These are phyloP conservation scores for Nothobranchius kuhntae DNA, from an alignment of 2,113 vertebrate species.

Conservation along the genomic window DNA sequence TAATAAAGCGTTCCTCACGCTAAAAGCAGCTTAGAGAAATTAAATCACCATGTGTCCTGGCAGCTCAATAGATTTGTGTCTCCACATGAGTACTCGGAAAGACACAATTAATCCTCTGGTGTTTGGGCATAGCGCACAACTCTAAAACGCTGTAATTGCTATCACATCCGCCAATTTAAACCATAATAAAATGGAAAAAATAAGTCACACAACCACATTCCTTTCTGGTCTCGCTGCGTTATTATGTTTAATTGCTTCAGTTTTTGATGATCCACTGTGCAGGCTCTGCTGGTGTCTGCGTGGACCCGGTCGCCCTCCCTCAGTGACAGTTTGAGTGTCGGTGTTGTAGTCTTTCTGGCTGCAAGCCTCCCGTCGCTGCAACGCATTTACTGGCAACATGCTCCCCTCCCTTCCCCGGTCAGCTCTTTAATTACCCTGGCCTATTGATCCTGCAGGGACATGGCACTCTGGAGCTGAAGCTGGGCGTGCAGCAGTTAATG, in stretches of 20 bases:
- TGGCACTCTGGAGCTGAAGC: slow-evolving; percentile 68
- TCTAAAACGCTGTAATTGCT: slow-evolving; percentile 64
- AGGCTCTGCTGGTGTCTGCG: slow-evolving; percentile 18
- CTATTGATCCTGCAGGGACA: slow-evolving; percentile 81
- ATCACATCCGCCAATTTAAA: slow-evolving; percentile 62
- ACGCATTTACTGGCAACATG: slow-evolving; percentile 81
- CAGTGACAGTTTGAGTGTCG: slow-evolving; percentile 67
- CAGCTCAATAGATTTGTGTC: slow-evolving; percentile 60
- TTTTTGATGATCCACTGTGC: slow-evolving; percentile 21
- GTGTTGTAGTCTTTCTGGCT: slow-evolving; percentile 75
- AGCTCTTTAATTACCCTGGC: slow-evolving; percentile 85
- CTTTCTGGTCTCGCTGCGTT: not conserved
- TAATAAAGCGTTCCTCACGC: slow-evolving; percentile 54
- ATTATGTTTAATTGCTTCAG: slow-evolving; percentile 8
- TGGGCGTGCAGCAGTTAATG: slow-evolving; percentile 76
- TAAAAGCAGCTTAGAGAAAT: slow-evolving; percentile 67
- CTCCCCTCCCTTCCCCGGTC: slow-evolving; percentile 48
- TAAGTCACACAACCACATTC: slow-evolving; percentile 31
- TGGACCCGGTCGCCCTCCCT: slow-evolving; percentile 48
- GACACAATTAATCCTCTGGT: slow-evolving; percentile 56
- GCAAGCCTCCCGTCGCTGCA: slow-evolving; percentile 69
- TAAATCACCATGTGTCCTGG: slow-evolving; percentile 64
- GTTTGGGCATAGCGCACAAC: slow-evolving; percentile 39
- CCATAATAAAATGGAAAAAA: slow-evolving; percentile 41
- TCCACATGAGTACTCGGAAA: slow-evolving; percentile 59